These are phyloP conservation scores for Tuberolachnus salignus DNA, from an alignment of 2,888 invertebrate genomes.

Conservation along the genomic window DNA sequence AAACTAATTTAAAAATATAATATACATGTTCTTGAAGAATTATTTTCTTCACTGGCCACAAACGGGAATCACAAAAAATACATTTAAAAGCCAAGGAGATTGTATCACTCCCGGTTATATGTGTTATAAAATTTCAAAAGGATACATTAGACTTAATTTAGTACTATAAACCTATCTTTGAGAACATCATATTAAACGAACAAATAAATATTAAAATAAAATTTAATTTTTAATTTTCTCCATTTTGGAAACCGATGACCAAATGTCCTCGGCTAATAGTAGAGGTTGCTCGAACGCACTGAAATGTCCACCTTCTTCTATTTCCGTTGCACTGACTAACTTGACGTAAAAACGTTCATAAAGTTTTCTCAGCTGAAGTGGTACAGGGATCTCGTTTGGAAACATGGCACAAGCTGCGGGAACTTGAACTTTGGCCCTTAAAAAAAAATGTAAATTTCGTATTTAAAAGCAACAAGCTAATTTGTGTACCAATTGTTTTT, in stretches of 20 bases:
- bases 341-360: constrained; percentile 70
- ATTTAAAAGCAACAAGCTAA: background rate
- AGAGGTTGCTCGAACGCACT: constrained; percentile 80
- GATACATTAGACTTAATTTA: constrained; percentile 38
- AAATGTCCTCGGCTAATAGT: constrained; percentile 74
- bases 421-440: constrained; percentile 72
- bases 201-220: background rate
- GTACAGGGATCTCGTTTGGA: constrained; percentile 69
- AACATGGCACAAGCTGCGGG: constrained; percentile 79
- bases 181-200: too few relatives aligned
- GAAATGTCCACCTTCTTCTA: constrained; percentile 82
- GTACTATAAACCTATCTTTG: background rate
- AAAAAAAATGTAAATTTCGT: constrained; percentile 31
- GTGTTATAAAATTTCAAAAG: constrained; percentile 35
- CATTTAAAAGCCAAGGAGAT: constrained; percentile 63
- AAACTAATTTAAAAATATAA: too few relatives aligned
- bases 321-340: constrained; percentile 71
- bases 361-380: constrained; percentile 68
- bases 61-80: constrained; percentile 61
- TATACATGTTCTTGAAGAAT: constrained; percentile 63
- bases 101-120: constrained; percentile 61
- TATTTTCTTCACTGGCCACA: constrained; percentile 52
- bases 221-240: constrained; percentile 6
- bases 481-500: background rate
- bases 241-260: constrained; percentile 67